Evolutionary conservation across 2,113 vertebrate species (phyloP).

Genomic region (Melozone crissalis): DNA sequence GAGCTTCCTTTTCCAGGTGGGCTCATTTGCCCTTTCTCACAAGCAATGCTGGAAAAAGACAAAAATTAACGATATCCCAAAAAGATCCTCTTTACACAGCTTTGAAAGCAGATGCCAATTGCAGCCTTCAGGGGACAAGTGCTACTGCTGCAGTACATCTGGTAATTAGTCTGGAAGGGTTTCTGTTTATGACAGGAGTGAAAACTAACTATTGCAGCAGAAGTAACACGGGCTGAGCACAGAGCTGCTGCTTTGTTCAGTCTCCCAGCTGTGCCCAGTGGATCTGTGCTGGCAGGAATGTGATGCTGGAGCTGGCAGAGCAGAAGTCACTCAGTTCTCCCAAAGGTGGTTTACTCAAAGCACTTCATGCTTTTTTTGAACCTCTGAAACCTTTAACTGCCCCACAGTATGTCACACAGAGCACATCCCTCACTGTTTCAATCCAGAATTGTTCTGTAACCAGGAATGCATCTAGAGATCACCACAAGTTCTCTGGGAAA

Average conservation of each 20-base stretch:
- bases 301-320: neutral
- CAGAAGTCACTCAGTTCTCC: neutral
- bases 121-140: neutral
- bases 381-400: neutral
- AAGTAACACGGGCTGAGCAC: neutral
- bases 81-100: neutral
- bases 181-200: neutral
- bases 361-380: neutral
- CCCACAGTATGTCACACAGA: neutral
- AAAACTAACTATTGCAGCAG: neutral
- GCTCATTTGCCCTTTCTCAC: neutral
- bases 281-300: neutral
- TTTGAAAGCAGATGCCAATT: neutral
- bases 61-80: neutral
- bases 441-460: neutral
- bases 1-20: neutral
- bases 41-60: neutral
- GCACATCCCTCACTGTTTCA: neutral
- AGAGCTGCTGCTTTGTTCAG: neutral
- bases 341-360: neutral
- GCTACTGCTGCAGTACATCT: neutral
- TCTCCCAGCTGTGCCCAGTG: neutral
- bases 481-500: conserved; percentile 22
- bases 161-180: conserved; percentile 20
- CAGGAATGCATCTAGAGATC: neutral